Evolutionary conservation across 2,797 vertebrate species (phyloP), one percentile per base, ranked within the genome.

Genomic region (Antennarius maculatus): DNA sequence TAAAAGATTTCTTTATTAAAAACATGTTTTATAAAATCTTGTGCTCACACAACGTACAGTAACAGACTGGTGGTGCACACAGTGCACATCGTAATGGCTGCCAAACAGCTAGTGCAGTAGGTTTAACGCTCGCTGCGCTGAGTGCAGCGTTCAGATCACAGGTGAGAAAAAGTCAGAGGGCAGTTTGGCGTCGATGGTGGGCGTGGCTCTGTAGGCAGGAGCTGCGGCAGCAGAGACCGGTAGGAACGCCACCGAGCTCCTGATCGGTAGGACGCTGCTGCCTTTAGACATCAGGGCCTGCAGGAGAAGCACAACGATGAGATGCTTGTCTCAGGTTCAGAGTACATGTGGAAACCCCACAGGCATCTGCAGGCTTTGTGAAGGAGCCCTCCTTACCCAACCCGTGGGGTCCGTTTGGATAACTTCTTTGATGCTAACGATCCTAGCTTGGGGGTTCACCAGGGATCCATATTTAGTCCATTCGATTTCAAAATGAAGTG

Each of bases 131-230:
- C 10, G 39, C 3, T 11, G 3, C 3, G 3, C 3, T 41, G 7
- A 13, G 12, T 11, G 11, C 13, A 14, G 47, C 13, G 16, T 27
- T 65, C 86, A 99, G n/a, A 94, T 91, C 77, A 99, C 98, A 0
- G 97, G 97, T 75, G 96, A 96, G 92, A 98, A 99, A 86, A 98
- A 99, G 81, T 96, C 93, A 46, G 92, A 95, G 7, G 97, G 97
- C 68, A 99, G 92, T 68, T 92, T 95, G 74, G 92, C 93, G 5
- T 96, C 70, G 57, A 99, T 94, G 77, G 94, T 94, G 29, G 97
- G 97, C 16, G 59, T 91, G 12, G 92, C 95, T 85, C 94, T 94
- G 91, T 93, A 96, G 70, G 95, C 95, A 34, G 95, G 93, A 73
- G 86, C 80, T 45, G 96, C 96, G 3, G 94, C 77, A n/a, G 92